These are phyloP conservation scores for Lepidotrigona ventralis DNA, from an alignment of 1,140 invertebrate genomes.

Conservation along the genomic window DNA sequence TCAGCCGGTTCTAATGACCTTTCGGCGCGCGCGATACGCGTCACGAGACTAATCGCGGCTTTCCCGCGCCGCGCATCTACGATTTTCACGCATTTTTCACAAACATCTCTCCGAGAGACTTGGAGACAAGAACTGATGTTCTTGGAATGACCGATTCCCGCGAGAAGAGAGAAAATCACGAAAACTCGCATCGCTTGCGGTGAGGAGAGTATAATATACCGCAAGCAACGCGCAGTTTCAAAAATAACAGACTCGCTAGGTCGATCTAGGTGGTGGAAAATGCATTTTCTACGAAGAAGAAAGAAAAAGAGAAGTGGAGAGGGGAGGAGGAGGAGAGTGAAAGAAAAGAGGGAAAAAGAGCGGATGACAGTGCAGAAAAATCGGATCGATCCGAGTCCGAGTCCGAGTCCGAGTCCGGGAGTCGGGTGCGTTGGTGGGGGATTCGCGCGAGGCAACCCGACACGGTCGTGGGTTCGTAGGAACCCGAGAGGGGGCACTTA, in stretches of 20 bases:
- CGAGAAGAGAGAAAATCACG: no score
- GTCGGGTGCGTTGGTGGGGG: conserved; percentile 42
- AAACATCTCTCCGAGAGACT: no score
- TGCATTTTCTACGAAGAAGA: conserved; percentile 27
- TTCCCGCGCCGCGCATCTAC: background rate
- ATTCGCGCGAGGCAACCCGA: conserved; percentile 39
- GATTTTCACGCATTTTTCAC: background rate
- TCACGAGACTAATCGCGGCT: conserved; percentile 55
- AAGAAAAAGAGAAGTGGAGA: background rate
- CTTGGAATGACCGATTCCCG: no score
- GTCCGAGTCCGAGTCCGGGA: conserved; percentile 11
- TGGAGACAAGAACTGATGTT: no score
- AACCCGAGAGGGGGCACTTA: conserved; percentile 47
- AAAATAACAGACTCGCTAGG: no score
- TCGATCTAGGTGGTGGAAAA: no score
- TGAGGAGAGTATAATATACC: no score
- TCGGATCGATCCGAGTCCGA: conserved; percentile 48
- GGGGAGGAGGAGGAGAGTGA: background rate
- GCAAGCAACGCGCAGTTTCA: no score
- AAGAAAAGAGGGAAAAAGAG: background rate
- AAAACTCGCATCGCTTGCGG: no score
- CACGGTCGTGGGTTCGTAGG: conserved; percentile 36
- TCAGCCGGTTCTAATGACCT: conserved; percentile 63
- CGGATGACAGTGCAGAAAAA: conserved; percentile 37
- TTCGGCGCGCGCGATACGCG: conserved; percentile 53